Conservation (phyloP, 2,797 vertebrate species). For the Pelochelys cantorii region DNA sequence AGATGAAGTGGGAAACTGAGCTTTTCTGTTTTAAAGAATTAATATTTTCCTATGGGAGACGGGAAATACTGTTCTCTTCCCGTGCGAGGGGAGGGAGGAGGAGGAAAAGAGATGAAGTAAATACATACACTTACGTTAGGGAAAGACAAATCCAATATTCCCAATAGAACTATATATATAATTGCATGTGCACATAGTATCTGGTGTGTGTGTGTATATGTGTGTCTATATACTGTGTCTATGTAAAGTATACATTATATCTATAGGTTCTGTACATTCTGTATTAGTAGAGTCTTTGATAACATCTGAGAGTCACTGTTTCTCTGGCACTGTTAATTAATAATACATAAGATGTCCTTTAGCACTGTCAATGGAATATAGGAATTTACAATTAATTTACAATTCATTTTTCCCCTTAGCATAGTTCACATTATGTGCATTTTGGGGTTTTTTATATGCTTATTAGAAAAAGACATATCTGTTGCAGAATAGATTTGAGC, state of each 20-base stretch:
- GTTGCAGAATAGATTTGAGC: not conserved
- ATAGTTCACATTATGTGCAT: not conserved
- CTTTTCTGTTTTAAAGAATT: slow-evolving; percentile 69
- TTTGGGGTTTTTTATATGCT: not conserved
- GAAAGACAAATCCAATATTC: slow-evolving; percentile 13
- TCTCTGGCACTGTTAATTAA: not conserved
- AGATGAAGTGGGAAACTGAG: slow-evolving; percentile 62
- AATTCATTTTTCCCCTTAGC: not conserved
- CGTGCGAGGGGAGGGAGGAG: slow-evolving; percentile 32
- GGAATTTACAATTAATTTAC: not conserved
- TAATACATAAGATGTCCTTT: not conserved
- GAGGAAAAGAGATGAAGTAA: slow-evolving; percentile 26
- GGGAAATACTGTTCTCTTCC: slow-evolving; percentile 53
- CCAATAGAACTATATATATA: not conserved
- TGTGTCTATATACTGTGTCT: not conserved
- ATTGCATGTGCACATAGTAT: not conserved
- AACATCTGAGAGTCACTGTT: not conserved
- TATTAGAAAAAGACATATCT: not conserved
- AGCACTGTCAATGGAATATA: not conserved
- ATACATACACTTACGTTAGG: slow-evolving; percentile 13
- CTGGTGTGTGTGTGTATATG: not conserved
- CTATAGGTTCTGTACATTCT: not conserved
- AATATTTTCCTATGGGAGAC: slow-evolving; percentile 60
- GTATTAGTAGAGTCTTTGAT: not conserved
- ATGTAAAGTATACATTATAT: too few species aligned